These are phyloP conservation scores for Oophaga pumilio DNA, from an alignment of 2,113 vertebrate genomes.

Conservation along the genomic window DNA sequence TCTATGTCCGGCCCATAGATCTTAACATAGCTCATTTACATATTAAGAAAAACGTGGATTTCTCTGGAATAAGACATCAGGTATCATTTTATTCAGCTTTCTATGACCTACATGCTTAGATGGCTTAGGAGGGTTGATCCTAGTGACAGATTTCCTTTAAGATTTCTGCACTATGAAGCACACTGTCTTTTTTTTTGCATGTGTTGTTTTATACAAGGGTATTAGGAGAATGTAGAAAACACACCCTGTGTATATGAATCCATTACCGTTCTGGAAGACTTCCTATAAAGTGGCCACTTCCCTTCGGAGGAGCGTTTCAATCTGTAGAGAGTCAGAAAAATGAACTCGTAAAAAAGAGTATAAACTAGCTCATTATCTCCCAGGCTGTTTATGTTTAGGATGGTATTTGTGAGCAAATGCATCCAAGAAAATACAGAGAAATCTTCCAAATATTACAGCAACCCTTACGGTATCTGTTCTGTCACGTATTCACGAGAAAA, in stretches of 20 bases:
- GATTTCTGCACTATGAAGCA: too few species aligned
- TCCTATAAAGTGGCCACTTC: neutral
- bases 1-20: too few species aligned
- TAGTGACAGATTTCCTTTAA: too few species aligned
- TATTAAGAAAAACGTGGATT: too few species aligned
- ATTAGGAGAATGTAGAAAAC: neutral
- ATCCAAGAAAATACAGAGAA: neutral
- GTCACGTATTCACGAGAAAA: neutral
- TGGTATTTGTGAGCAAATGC: neutral
- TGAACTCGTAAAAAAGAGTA: neutral
- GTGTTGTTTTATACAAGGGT: neutral
- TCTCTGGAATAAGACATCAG: too few species aligned
- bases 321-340: neutral
- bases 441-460: constrained; percentile 10
- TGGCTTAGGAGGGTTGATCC: too few species aligned
- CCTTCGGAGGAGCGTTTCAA: neutral
- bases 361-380: neutral
- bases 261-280: constrained; percentile 12
- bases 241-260: neutral
- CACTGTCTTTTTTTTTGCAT: neutral
- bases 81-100: too few species aligned
- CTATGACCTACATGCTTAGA: too few species aligned
- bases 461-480: neutral
- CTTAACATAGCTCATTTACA: too few species aligned
- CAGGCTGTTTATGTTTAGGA: neutral